These are phyloP conservation scores for Ecdyonurus torrentis DNA, from an alignment of 2,888 invertebrate species.

Conservation along the genomic window DNA sequence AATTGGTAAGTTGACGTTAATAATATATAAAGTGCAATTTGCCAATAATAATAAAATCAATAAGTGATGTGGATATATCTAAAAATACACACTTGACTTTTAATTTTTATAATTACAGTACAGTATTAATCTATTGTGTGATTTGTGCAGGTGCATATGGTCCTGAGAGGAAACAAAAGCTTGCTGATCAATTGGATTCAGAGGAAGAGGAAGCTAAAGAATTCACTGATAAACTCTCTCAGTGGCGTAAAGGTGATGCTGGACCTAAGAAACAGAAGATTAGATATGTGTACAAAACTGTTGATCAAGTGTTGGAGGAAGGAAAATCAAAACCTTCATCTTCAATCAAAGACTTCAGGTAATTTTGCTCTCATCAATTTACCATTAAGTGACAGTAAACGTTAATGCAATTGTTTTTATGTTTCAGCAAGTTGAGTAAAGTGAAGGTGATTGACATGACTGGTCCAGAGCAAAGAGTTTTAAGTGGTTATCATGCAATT, in stretches of 20 bases:
- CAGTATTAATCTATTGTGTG: background rate
- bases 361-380: too few relatives aligned
- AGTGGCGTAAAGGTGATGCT: conserved; percentile 47
- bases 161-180: conserved; percentile 42
- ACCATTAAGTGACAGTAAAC: too few relatives aligned
- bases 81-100: background rate
- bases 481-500: conserved; percentile 85
- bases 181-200: conserved; percentile 24
- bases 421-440: conserved; percentile 48
- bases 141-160: conserved; percentile 56
- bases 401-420: conserved; percentile 1
- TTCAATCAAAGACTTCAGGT: conserved; percentile 13
- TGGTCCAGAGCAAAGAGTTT: conserved; percentile 80
- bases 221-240: conserved; percentile 42
- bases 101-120: background rate
- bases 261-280: conserved; percentile 39
- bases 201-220: conserved; percentile 36
- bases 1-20: conserved; percentile 36
- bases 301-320: conserved; percentile 80
- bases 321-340: conserved; percentile 35
- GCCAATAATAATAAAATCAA: too few relatives aligned
- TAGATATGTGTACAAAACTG: conserved; percentile 65
- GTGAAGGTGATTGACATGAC: conserved; percentile 99
- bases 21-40: background rate
- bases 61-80: too few relatives aligned